Evolutionary conservation across 2,797 vertebrate genomes (phyloP).

Genomic region (Tachyglossus aculeatus): DNA sequence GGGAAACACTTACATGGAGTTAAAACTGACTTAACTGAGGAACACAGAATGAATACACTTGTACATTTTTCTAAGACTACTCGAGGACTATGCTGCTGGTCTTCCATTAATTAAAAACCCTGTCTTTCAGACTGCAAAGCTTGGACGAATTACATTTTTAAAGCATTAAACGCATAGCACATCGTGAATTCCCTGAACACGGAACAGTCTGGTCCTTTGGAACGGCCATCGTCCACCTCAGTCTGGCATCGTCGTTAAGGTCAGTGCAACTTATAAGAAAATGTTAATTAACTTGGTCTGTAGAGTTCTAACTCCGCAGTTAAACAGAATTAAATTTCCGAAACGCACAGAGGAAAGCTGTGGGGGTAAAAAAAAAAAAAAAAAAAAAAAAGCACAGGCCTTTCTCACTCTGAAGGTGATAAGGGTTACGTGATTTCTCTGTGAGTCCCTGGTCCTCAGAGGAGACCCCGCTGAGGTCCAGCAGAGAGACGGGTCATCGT

Average conservation of each 20-base stretch:
- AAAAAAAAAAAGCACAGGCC: conserved; percentile 17
- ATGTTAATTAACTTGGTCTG: conserved; percentile 49
- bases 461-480: conserved; percentile 3
- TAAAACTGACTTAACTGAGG: conserved; percentile 3
- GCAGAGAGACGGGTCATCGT: conserved; percentile 36
- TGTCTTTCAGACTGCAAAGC: conserved; percentile 47
- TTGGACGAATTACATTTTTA: conserved; percentile 42
- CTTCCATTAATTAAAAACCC: conserved; percentile 58
- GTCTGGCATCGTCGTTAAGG: conserved; percentile 31
- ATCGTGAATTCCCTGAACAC: conserved; percentile 68
- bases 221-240: conserved; percentile 48
- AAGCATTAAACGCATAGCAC: conserved; percentile 54
- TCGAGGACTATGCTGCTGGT: conserved; percentile 57
- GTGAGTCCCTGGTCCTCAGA: background rate
- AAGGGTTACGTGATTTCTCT: conserved; percentile 23
- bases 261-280: conserved; percentile 59
- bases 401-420: conserved; percentile 34
- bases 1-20: conserved; percentile 35
- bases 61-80: conserved; percentile 48
- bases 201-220: conserved; percentile 25
- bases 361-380: too few species aligned
- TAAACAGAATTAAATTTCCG: conserved; percentile 44
- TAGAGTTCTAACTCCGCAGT: conserved; percentile 50
- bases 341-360: conserved; percentile 33
- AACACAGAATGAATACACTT: conserved; percentile 37